These are phyloP conservation scores for Esox masquinongy DNA, from an alignment of 2,797 vertebrate genomes.

Conservation along the genomic window DNA sequence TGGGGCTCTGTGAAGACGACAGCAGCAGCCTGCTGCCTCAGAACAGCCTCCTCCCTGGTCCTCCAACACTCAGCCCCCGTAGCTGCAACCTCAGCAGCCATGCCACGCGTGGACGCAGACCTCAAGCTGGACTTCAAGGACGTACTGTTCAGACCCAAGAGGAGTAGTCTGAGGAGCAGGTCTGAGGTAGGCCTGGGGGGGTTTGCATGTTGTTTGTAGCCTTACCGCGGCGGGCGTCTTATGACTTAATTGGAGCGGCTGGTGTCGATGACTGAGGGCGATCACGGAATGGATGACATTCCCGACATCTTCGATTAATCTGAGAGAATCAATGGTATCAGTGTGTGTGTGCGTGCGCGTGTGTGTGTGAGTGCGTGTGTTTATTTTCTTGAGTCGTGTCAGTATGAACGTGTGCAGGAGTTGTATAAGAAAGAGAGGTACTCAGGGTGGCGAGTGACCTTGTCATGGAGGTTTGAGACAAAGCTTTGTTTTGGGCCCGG, in stretches of 20 bases:
- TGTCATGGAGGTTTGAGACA: background rate
- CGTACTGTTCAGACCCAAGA: constrained; percentile 94
- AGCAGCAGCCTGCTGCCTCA: constrained; percentile 52
- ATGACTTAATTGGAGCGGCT: background rate
- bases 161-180: constrained; percentile 96
- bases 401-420: background rate
- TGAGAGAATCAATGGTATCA: background rate
- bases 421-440: background rate
- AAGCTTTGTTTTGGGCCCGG: background rate
- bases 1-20: constrained; percentile 63
- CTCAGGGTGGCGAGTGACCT: background rate
- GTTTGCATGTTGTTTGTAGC: background rate
- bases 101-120: constrained; percentile 94
- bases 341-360: background rate
- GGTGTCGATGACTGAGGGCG: background rate
- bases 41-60: constrained; percentile 53
- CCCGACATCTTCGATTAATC: background rate
- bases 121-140: constrained; percentile 99
- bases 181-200: constrained; percentile 82
- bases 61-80: constrained; percentile 49
- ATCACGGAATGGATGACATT: background rate
- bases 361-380: background rate
- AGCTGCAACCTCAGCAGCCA: constrained; percentile 43
- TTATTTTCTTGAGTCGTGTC: background rate
- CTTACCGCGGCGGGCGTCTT: background rate